Evolutionary conservation across 2,888 invertebrate species (phyloP).

Genomic region (Rotaria macrura): DNA sequence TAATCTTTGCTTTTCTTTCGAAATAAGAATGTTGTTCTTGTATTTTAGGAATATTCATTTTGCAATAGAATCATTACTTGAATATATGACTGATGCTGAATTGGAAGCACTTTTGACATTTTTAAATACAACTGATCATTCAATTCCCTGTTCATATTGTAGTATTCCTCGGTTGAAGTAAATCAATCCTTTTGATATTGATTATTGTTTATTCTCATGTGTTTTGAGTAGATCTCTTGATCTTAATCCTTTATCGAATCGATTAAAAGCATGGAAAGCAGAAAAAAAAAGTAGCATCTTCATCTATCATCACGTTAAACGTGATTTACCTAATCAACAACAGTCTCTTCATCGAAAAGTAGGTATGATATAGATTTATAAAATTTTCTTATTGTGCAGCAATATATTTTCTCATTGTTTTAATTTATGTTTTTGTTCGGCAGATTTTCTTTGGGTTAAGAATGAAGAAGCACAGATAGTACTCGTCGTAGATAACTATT

Average conservation of each 20-base stretch:
- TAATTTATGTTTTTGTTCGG: no score
- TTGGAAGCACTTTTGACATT: background rate
- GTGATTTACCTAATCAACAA: background rate
- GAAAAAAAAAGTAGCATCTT: background rate
- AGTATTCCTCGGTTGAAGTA: background rate
- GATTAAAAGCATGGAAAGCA: background rate
- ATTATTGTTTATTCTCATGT: background rate
- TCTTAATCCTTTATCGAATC: background rate
- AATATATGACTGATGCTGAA: background rate
- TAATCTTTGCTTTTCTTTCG: no score
- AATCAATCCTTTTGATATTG: background rate
- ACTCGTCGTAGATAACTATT: slow-evolving; percentile 9
- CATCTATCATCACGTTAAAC: background rate
- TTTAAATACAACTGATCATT: background rate
- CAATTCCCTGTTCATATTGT: background rate
- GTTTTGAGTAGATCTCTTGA: background rate
- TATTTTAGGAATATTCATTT: slow-evolving; percentile 19
- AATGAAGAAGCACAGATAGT: background rate
- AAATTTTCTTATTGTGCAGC: background rate
- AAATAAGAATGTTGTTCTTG: no score
- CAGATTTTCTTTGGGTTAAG: slow-evolving; percentile 2
- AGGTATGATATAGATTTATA: background rate
- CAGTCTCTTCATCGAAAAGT: background rate
- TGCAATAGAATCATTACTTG: background rate
- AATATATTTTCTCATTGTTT: background rate